Base-by-base conservation (phyloP, 2,888 invertebrate genomes). In the Drosophila anomelani region DNA sequence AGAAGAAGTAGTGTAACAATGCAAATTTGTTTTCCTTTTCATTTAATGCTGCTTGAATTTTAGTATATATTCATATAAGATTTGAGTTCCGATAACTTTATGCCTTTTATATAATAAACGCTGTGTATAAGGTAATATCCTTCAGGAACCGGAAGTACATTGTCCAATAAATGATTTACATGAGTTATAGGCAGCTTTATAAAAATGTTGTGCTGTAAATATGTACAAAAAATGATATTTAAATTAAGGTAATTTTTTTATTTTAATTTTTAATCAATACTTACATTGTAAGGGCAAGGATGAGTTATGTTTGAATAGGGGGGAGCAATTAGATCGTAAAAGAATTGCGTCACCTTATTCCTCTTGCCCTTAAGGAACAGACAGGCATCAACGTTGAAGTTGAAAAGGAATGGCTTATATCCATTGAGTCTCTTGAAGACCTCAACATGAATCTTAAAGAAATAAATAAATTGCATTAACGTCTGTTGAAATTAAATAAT, bases 31-130 rank as follows among this genome's bases (percentile, higher is more conserved):
- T 34, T 2, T 12, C 4, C 12, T 34, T 4, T 34, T 34, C 12
- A 34, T 34, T 10, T 2, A 32, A 32, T 32, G 23, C 23, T 23
- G 12, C 20, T 23, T 13, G 8, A n/a, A 5, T n/a, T 12, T 32
- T 20, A 51, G 34, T 51, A 34, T 13, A 51, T 34, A 20, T 51
- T 51, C 49, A 34, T 34, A 51, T 51, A 51, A 20, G 32, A 13
- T 34, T 51, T 34, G 0, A 20, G 20, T 4, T 51, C 32, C 17
- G 32, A 17, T 8, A 12, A 3, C 17, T 49, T 49, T 4, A 49
- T 2, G 6, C 17, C 49, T 4, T 49, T 1, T 10, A 1, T 32
- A 13, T 49, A 49, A 49, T 49, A 49, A 6, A 17, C 32, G 17
- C 32, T 49, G 4, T 49, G 47, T 49, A 49, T 32, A 7, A 49